Evolutionary conservation across 64 coral and sea anemone genomes (phyloP).

Genomic region (Acropora tenuis): DNA sequence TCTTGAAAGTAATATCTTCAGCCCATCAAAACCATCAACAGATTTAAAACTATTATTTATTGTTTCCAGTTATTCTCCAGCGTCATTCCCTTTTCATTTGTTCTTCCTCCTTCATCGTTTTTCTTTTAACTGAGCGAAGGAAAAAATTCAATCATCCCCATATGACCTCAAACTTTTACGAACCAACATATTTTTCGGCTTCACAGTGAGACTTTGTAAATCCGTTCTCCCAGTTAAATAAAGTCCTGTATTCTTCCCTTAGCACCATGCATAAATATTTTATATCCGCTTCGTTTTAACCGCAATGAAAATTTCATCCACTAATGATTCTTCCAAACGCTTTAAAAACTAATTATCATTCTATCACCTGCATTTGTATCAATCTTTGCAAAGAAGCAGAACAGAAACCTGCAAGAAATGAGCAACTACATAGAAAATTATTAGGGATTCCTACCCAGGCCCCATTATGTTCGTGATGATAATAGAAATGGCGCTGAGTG

Average conservation of each 20-base stretch:
- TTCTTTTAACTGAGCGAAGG: too few species aligned
- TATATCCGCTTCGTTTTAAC: conserved; percentile 29
- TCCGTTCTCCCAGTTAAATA: background rate
- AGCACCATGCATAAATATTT: background rate
- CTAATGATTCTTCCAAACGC: background rate
- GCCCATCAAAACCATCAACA: too few species aligned
- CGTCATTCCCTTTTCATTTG: too few species aligned
- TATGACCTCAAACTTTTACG: too few species aligned
- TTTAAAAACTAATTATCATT: conserved; percentile 9
- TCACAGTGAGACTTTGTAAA: too few species aligned
- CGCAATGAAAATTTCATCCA: conserved; percentile 3
- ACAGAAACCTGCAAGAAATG: conserved; percentile 4
- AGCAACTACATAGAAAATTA: background rate
- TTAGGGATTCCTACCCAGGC: conserved; percentile 64
- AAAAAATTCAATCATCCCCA: too few species aligned
- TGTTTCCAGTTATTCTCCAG: too few species aligned
- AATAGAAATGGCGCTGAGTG: conserved; percentile 80
- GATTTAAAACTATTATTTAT: too few species aligned
- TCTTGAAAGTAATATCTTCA: too few species aligned
- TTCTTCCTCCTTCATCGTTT: too few species aligned
- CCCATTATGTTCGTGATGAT: conserved; percentile 87
- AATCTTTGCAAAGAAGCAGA: background rate
- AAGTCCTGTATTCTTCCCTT: background rate
- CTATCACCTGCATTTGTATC: background rate
- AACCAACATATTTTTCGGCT: too few species aligned